Evolutionary conservation across 2,797 vertebrate species (phyloP).

Genomic region (Sylvilagus floridanus): DNA sequence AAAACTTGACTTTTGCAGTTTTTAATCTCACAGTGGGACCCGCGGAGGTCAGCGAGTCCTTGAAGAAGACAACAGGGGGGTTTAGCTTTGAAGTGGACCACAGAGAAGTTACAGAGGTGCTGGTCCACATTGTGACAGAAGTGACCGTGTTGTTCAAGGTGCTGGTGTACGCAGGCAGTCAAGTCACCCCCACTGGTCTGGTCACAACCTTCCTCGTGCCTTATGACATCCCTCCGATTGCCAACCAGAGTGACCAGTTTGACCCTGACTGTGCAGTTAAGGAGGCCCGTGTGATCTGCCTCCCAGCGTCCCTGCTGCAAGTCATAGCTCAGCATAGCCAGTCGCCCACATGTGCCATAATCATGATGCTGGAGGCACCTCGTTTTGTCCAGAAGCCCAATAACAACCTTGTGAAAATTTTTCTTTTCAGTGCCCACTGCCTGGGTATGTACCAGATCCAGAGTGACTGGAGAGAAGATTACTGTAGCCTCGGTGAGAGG

Average conservation of each 20-base stretch:
- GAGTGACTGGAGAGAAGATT: conserved; percentile 78
- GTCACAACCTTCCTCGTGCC: too few species aligned
- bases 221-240: too few species aligned
- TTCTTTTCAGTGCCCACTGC: conserved; percentile 83
- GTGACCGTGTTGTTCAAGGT: too few species aligned
- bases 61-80: too few species aligned
- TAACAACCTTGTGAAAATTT: conserved; percentile 73
- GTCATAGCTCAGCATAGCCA: background rate
- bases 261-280: conserved; percentile 53
- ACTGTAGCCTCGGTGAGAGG: conserved; percentile 78
- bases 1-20: too few species aligned
- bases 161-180: too few species aligned
- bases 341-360: background rate
- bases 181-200: too few species aligned
- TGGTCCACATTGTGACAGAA: too few species aligned
- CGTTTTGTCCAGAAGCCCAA: conserved; percentile 51
- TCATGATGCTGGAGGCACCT: conserved; percentile 71
- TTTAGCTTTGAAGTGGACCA: too few species aligned
- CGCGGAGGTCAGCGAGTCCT: too few species aligned
- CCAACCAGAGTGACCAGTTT: conserved; percentile 17
- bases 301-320: conserved; percentile 81
- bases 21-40: too few species aligned
- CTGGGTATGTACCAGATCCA: conserved; percentile 79
- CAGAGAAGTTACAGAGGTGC: too few species aligned
- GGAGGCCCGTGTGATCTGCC: conserved; percentile 83